Conservation (phyloP, 2,797 vertebrate genomes). For the Sebastes steindachneri region DNA sequence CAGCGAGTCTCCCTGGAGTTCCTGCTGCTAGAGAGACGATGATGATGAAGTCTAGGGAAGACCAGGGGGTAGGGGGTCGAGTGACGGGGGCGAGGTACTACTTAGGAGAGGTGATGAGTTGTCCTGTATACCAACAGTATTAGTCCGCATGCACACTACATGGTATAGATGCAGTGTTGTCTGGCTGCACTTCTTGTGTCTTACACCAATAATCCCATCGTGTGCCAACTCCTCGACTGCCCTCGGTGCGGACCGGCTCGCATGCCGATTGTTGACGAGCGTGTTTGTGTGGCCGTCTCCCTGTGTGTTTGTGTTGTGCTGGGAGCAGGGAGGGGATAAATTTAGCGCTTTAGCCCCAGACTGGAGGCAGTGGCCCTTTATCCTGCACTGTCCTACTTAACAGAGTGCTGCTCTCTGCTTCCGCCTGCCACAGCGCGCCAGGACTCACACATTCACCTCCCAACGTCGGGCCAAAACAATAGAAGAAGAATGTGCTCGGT, state of each 20-base stretch:
- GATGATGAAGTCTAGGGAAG: conserved; percentile 42
- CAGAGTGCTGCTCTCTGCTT: conserved; percentile 77
- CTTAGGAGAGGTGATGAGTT: conserved; percentile 5
- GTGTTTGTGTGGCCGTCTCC: conserved; percentile 53
- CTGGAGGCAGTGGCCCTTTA: conserved; percentile 88
- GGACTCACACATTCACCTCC: conserved; percentile 59
- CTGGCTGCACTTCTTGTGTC: neutral
- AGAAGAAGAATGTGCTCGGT: conserved; percentile 40
- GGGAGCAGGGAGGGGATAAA: conserved; percentile 76
- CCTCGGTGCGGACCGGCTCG: conserved; percentile 28
- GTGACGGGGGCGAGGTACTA: neutral
- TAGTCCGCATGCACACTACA: neutral
- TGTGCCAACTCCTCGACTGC: conserved; percentile 12
- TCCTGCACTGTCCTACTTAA: conserved; percentile 90
- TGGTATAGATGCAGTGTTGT: neutral
- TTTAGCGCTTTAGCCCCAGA: conserved; percentile 84
- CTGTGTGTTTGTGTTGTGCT: conserved; percentile 70
- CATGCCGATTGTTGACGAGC: conserved; percentile 54
- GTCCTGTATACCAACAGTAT: neutral
- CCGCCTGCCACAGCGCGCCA: conserved; percentile 63
- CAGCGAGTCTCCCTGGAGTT: conserved; percentile 57
- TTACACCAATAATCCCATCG: neutral
- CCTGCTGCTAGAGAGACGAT: conserved; percentile 66
- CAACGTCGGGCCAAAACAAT: conserved; percentile 39
- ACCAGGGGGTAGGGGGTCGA: conserved; percentile 14